Conservation (phyloP, 2,888 invertebrate genomes). For the Ormia ochracea region DNA sequence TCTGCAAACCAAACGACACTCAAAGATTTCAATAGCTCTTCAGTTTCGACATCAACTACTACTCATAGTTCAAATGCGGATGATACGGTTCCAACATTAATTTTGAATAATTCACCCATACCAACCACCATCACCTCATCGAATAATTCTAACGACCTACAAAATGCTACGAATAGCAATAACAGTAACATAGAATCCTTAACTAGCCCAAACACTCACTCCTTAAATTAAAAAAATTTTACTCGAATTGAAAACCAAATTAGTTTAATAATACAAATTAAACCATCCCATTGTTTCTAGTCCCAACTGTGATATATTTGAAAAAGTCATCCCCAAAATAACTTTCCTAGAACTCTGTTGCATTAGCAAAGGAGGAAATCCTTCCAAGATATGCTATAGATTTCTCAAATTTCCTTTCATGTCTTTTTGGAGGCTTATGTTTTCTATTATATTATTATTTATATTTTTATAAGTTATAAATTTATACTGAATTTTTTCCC, state of each 20-base stretch:
- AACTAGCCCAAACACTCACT: slow-evolving; percentile 17
- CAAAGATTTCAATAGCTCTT: slow-evolving; percentile 38
- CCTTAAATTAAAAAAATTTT: not conserved
- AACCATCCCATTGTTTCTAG: slow-evolving; percentile 71
- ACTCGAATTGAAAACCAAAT: not conserved
- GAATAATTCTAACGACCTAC: slow-evolving; percentile 9
- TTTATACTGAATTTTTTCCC: slow-evolving; percentile 20
- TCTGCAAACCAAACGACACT: not conserved
- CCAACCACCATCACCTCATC: slow-evolving; percentile 1
- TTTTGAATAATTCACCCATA: slow-evolving; percentile 41
- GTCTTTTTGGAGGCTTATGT: slow-evolving; percentile 48
- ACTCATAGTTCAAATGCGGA: slow-evolving; percentile 56
- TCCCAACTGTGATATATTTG: slow-evolving; percentile 77
- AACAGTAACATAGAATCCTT: slow-evolving; percentile 1
- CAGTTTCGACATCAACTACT: slow-evolving; percentile 20
- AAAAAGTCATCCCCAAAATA: slow-evolving; percentile 62
- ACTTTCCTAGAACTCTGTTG: slow-evolving; percentile 4
- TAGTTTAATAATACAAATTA: slow-evolving; percentile 7
- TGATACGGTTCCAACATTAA: slow-evolving; percentile 50
- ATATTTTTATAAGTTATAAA: slow-evolving; percentile 43
- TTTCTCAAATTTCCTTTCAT: not conserved
- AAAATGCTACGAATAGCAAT: slow-evolving; percentile 11
- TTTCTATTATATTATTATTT: too few species aligned
- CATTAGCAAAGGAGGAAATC: not conserved
- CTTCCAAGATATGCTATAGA: not conserved